Percentiles rank a stretch among this genome's conserved stretches.
Conservation (phyloP, 2,888 invertebrate genomes). For the Icerya purchasi region DNA sequence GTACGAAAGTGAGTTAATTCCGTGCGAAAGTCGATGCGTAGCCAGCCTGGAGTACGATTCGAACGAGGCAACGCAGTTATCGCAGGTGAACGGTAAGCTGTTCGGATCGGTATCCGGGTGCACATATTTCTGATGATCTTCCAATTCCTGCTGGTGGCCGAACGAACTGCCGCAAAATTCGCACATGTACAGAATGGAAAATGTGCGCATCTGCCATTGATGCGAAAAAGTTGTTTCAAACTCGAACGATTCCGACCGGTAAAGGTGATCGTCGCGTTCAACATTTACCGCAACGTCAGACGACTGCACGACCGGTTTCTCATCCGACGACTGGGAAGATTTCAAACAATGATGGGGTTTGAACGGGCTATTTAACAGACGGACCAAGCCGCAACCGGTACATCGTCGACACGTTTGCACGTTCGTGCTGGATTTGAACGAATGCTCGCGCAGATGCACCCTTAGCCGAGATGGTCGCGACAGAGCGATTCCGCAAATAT, state of each 20-base stretch:
- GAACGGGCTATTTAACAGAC: not conserved
- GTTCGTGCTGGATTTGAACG: slow-evolving; percentile 23
- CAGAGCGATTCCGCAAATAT: slow-evolving; percentile 32
- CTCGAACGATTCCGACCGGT: no score
- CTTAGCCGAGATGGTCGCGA: slow-evolving; percentile 31
- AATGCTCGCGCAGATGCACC: slow-evolving; percentile 32
- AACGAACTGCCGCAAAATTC: slow-evolving; percentile 35
- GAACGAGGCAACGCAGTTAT: slow-evolving; percentile 33
- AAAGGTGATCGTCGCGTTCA: not conserved
- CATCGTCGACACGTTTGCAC: slow-evolving; percentile 16
- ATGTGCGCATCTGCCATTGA: not conserved
- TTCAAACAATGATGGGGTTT: slow-evolving; percentile 5
- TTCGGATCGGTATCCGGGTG: slow-evolving; percentile 6
- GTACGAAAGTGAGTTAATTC: slow-evolving; percentile 17
- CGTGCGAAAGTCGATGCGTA: slow-evolving; percentile 18
- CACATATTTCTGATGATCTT: slow-evolving; percentile 25
- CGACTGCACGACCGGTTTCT: not conserved
- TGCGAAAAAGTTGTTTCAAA: no score
- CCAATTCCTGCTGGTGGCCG: slow-evolving; percentile 28
- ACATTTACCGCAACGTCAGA: not conserved
- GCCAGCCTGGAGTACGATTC: slow-evolving; percentile 28
- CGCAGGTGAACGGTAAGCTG: slow-evolving; percentile 28
- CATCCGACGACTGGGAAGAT: not conserved
- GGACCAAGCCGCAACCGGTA: slow-evolving; percentile 19
- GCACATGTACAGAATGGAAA: slow-evolving; percentile 21